Base-by-base conservation (phyloP, 1,140 invertebrate species). In the Drosophila hydei region DNA sequence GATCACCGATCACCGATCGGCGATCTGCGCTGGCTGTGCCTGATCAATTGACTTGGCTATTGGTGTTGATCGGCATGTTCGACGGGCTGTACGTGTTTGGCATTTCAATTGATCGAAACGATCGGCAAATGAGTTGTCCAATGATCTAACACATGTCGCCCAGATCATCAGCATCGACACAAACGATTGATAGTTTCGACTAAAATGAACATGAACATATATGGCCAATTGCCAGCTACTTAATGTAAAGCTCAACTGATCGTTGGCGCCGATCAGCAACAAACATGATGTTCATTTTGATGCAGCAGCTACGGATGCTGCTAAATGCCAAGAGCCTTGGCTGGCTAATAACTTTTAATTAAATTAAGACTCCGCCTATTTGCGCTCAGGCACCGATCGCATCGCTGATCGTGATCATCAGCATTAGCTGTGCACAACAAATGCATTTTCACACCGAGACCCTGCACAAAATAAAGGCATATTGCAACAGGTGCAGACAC, bases 341-440 rank as follows among this genome's bases (percentile, higher is more conserved):
- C 81, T 38, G 30, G 30, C 81, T 87, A 87, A 87, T 87, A 83
- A 81, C 81, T 81, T 87, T 87, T 88, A 87, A 87, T 87, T 87
- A 87, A 87, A 87, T 87, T 88, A 78, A 85, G 67, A 71, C 81
- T 88, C 81, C 83, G 81, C 81, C 81, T 87, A 77, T 85, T 85
- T 79, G 80, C 76, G 80, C 74, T 85, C 74, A 76, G 38, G 51
- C 43, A n/a, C 6, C 45, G 33, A 30, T 27, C 48, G 19, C 45
- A 75, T 80, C 38, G 38, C n/a, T 16, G 38, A 77, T 87, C 80
- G 64, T 85, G 73, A 79, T 68, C 56, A 65, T 75, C 64, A 54
- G 65, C 56, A 60, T 77, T 64, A 60, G 76, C 65, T 50, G 69
- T 40, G 77, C 73, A 42, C 75, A 84, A 76, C 79, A 84, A 79